Conservation (phyloP, 2,888 invertebrate genomes). For the Ectobius pallidus region DNA sequence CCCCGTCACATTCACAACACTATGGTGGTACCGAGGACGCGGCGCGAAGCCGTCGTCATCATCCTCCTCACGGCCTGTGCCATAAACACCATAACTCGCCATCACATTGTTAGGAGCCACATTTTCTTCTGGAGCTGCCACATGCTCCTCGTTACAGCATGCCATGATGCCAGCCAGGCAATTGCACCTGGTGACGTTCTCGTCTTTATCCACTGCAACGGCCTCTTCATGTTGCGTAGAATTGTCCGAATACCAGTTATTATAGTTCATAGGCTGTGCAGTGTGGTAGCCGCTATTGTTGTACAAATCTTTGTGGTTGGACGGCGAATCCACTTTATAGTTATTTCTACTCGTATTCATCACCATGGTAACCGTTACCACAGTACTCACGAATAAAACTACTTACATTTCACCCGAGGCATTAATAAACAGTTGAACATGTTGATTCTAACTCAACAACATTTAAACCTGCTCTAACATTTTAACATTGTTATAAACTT, state of each 20-base stretch:
- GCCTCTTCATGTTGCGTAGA: slow-evolving; percentile 26
- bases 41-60: slow-evolving; percentile 40
- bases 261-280: slow-evolving; percentile 26
- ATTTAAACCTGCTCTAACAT: too few relatives aligned
- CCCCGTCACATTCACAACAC: slow-evolving; percentile 41
- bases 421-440: too few relatives aligned
- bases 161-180: slow-evolving; percentile 3
- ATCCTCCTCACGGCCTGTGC: slow-evolving; percentile 46
- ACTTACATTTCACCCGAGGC: too few relatives aligned
- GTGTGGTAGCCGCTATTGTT: slow-evolving; percentile 30
- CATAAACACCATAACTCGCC: slow-evolving; percentile 62
- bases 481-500: too few relatives aligned
- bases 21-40: slow-evolving; percentile 34
- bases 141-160: not conserved
- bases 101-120: slow-evolving; percentile 52
- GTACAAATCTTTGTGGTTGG: slow-evolving; percentile 34
- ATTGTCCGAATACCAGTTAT: slow-evolving; percentile 33
- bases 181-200: not conserved
- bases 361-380: slow-evolving; percentile 24
- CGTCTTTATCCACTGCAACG: not conserved
- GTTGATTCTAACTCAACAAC: too few relatives aligned
- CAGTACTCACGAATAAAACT: too few relatives aligned
- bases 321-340: slow-evolving; percentile 39
- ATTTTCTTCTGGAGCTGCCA: not conserved
- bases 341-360: slow-evolving; percentile 39